phyloP scores from a whole-genome alignment of 2,797 vertebrate genomes.

The Tinamus major region DNA sequence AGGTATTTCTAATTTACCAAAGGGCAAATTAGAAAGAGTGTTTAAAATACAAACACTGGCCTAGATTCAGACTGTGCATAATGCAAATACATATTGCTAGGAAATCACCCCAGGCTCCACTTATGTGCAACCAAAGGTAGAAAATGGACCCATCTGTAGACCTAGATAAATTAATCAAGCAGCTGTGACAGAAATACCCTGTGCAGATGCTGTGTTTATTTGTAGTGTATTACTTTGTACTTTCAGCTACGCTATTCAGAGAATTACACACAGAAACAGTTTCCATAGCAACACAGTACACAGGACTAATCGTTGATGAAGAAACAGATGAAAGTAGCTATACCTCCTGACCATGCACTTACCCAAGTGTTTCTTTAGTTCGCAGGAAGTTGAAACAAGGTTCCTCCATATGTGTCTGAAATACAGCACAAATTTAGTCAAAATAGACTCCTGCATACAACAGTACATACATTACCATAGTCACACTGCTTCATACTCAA shows the following conservation, averaged over 20 bases:
- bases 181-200: neutral
- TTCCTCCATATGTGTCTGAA: constrained; percentile 88
- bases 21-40: neutral
- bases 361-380: constrained; percentile 87
- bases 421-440: neutral
- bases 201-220: neutral
- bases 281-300: neutral
- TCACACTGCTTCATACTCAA: neutral
- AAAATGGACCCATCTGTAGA: neutral
- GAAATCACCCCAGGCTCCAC: neutral
- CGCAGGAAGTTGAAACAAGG: constrained; percentile 89
- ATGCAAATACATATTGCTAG: neutral
- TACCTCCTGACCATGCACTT: neutral
- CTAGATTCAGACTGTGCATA: neutral
- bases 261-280: neutral
- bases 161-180: neutral
- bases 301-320: neutral
- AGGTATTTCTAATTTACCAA: neutral
- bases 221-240: neutral
- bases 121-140: neutral
- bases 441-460: neutral
- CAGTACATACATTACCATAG: neutral
- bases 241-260: neutral
- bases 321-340: neutral
- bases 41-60: neutral